Conservation (phyloP, 2,797 vertebrate genomes). For the Sarcoramphus papa region DNA sequence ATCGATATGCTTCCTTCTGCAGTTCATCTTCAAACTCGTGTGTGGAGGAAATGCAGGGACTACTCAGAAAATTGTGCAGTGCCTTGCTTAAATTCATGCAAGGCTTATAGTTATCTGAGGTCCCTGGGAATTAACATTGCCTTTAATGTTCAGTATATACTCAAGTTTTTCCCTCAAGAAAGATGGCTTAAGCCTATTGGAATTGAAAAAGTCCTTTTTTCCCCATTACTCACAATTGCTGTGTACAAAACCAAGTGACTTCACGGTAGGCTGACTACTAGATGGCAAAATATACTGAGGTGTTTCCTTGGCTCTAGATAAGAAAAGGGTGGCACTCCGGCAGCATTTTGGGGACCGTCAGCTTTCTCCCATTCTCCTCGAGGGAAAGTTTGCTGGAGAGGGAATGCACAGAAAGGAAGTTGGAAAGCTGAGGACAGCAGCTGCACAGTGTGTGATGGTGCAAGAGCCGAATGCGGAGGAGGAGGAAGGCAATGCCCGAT, state of each 20-base stretch:
- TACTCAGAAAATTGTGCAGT: not conserved
- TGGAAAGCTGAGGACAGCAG: not conserved
- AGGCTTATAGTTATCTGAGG: not conserved
- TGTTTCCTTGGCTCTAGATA: not conserved
- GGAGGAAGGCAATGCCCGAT: not conserved
- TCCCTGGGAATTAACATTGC: not conserved
- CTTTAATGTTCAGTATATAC: not conserved
- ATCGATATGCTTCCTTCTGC: not conserved
- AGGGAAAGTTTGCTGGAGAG: not conserved
- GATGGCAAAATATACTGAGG: not conserved
- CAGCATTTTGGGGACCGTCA: not conserved
- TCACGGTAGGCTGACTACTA: not conserved
- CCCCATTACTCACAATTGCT: not conserved
- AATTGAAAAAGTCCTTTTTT: not conserved
- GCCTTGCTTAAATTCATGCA: not conserved
- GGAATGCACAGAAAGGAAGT: not conserved
- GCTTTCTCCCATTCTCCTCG: not conserved
- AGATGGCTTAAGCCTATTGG: not conserved
- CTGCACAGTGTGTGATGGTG: not conserved
- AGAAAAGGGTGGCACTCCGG: not conserved
- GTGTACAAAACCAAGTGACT: not conserved
- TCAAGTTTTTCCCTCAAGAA: not conserved
- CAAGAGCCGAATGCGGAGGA: not conserved
- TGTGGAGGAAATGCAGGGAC: not conserved
- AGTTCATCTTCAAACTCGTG: not conserved